Evolutionary conservation across 2,797 vertebrate genomes (phyloP), one percentile per base, ranked within the genome.

Genomic region (Vultur gryphus): DNA sequence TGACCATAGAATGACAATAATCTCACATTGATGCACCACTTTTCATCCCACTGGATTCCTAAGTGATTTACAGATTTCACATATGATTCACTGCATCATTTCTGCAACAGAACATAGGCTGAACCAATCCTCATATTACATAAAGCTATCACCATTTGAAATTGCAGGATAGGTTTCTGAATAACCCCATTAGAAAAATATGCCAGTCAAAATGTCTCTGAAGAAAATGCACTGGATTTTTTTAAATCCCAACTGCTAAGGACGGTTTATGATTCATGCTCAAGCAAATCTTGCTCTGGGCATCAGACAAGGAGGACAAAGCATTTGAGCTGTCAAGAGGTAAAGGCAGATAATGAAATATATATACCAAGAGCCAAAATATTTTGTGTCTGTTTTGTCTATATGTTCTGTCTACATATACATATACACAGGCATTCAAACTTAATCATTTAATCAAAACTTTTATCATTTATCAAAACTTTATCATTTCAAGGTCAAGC

Each of bases 1-100:
- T 94, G 95, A 80, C 91, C 78, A 33, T 4, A 72, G 96, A 87
- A 90, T 67, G 92, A 79, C 88, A 93, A 70, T 66, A 86, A 84
- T 95, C 83, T 94, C 79, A 25, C 62, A 43, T 6, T 71, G 79
- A 82, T 49, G 91, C 58, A 46, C 83, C 52, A 46, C 81, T 80
- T 88, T 48, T 59, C 90, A 76, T 79, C 94, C 80, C 85, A 24
- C 59, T 24, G 80, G 69, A 61, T 61, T 72, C 83, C 79, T 78
- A 78, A 75, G 86, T 62, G 91, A 65, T 75, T 84, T 87, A 37
- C 79, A 75, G 84, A 72, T 85, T 54, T 52, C 88, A 84, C 66
- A 35, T 77, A 37, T 24, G 67, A 73, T 82, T 93, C 75, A 14
- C 67, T 64, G 90, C 77, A 59, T 83, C 70, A 9, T 67, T 87